Base-by-base conservation (phyloP, 1,140 invertebrate genomes). In the Pseudomyrmex dendroicus region DNA sequence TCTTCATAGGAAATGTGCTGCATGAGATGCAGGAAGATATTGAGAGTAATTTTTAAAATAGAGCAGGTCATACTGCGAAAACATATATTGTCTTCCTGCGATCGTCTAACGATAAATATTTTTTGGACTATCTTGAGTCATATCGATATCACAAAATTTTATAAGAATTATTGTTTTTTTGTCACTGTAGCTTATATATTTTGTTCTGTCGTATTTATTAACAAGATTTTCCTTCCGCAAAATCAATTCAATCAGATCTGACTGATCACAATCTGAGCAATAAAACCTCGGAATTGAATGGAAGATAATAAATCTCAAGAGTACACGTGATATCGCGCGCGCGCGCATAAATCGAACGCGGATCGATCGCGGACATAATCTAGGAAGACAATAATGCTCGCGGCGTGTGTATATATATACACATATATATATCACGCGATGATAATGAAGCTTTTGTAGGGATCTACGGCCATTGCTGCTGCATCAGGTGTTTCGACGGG, bases 311-410 rank as follows among this genome's bases (percentile, higher is more conserved):
- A 80, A 80, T 80, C 54, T 80, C 54, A 72, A 80, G 76, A 35
- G 22, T 61, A 61, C 66, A 80, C 66, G 54, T 59, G 66, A 80
- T 80, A 80, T 61, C 66, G 46, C 15, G 20, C n/a, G 17, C 63
- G 35, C 25, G 5, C 10, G 73, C 66, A 63, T 80, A 84, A 74
- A 88, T 87, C 80, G 68, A 90, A 73, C 35, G 20, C 9, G 52
- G 73, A 72, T 83, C 83, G 67, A 74, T 82, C 67, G 70, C 20
- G 62, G 76, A 88, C 84, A 86, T 82, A 77, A 84, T 80, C 83
- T 54, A 68, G 67, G 73, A 7, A 76, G 44, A 80, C 66, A 89
- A 89, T 86, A 76, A 89, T 77, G 84, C 82, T 64, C 86, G 67
- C 77, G 67, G 77, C 72, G 48, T 66, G 35, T 35, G 0, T 35